These are phyloP conservation scores for Athalia cordata DNA, from an alignment of 2,888 invertebrate species.

Conservation along the genomic window DNA sequence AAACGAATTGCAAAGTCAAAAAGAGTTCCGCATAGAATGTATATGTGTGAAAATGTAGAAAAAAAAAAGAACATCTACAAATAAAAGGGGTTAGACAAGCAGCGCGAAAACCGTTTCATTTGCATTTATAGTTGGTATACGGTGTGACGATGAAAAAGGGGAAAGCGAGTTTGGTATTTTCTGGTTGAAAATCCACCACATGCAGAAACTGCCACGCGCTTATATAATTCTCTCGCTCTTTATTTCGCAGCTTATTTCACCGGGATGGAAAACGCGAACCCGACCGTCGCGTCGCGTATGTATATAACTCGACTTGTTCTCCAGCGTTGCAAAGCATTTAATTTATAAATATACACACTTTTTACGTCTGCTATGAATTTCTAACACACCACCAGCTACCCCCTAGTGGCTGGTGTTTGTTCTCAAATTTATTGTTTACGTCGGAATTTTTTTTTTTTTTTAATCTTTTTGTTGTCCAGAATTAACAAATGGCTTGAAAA, in stretches of 20 bases:
- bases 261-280: neutral
- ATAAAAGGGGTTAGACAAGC: constrained; percentile 32
- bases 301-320: neutral
- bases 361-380: constrained; percentile 46
- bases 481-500: constrained; percentile 30
- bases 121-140: constrained; percentile 36
- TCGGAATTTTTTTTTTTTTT: neutral
- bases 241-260: constrained; percentile 34
- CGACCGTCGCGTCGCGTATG: neutral
- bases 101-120: constrained; percentile 35
- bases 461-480: constrained; percentile 24
- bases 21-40: neutral
- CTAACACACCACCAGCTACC: neutral
- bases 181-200: neutral
- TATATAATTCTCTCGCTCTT: neutral
- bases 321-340: constrained; percentile 53
- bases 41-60: neutral
- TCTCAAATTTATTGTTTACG: constrained; percentile 26
- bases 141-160: neutral
- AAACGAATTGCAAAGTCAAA: neutral
- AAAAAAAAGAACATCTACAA: neutral
- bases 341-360: constrained; percentile 61
- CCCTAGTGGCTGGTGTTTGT: neutral
- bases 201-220: neutral
- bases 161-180: neutral